Base-by-base conservation (phyloP, 2,113 vertebrate genomes). In the Ceyx cyanopectus region DNA sequence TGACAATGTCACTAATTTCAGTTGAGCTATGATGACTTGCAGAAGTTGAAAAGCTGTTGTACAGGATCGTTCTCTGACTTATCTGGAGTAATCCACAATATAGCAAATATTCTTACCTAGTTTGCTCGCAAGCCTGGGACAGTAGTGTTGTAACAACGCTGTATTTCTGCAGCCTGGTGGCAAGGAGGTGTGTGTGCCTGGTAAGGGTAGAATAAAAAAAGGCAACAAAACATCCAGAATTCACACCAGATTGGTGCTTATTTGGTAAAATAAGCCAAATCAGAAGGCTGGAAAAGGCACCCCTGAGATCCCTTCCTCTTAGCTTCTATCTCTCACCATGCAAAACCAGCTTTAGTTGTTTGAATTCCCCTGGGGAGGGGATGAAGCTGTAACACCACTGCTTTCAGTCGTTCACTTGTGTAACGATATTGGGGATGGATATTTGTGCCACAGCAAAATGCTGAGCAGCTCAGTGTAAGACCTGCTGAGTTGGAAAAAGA, bases 401-500 rank as follows among this genome's bases (percentile, higher is more conserved):
- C 67, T 81, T 48, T 88, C 74, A 89, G 86, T 26, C 8, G 1
- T 12, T 79, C 62, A 69, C 83, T 92, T 78, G 41, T 53, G 41
- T 68, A 34, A 79, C 86, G 77, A 40, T 87, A 85, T 24, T 29
- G 24, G 66, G 66, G 62, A 34, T 5, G 56, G 78, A 41, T 95
- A 69, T 91, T 92, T 91, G 67, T 89, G 68, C 73, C 73, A 57
- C 9, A 30, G 92, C 45, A 84, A 93, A 94, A 81, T 37, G 77
- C 88, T 81, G 85, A 90, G 56, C 91, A 79, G 92, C 89, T 96
- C 86, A 69, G 45, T 30, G 23, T 87, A 90, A 87, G 78, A 94
- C 93, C 85, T 91, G 95, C 87, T 87, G 95, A 91, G 74, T 79
- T 89, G 87, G 91, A 82, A 89, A 94, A 96, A 87, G 84, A 51